phyloP scores from a whole-genome alignment of 2,888 invertebrate species.

The Drosophila atroscutellata region DNA sequence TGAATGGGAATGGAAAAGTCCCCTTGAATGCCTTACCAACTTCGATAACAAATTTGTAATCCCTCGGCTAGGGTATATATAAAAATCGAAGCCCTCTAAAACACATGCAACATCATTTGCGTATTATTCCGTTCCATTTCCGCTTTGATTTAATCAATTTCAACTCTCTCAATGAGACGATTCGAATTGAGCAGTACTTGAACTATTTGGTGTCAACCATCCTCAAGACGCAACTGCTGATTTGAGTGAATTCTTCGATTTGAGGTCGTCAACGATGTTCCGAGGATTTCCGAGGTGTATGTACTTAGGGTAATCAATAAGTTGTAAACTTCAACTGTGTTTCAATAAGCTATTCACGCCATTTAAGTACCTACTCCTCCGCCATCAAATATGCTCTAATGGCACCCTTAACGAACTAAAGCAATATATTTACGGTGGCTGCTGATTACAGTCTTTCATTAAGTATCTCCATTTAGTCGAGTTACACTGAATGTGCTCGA shows the following conservation, averaged over 20 bases:
- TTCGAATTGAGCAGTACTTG: neutral
- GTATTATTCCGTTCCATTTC: neutral
- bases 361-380: neutral
- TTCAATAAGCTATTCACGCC: neutral
- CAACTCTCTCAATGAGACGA: neutral
- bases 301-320: neutral
- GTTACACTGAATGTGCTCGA: neutral
- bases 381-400: neutral
- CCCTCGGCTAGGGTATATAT: neutral
- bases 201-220: too few relatives aligned
- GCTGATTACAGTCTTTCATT: neutral
- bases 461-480: conserved; percentile 8
- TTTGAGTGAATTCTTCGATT: neutral
- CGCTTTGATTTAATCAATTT: too few relatives aligned
- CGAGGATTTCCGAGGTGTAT: neutral
- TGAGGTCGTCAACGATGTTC: neutral
- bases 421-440: neutral
- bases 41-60: neutral
- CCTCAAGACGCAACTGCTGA: neutral
- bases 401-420: neutral
- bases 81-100: neutral
- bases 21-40: neutral
- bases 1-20: neutral
- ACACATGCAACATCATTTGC: neutral
- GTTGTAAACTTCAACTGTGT: neutral